These are phyloP conservation scores for Patagioenas fasciata DNA, from an alignment of 2,113 vertebrate species.

Conservation along the genomic window DNA sequence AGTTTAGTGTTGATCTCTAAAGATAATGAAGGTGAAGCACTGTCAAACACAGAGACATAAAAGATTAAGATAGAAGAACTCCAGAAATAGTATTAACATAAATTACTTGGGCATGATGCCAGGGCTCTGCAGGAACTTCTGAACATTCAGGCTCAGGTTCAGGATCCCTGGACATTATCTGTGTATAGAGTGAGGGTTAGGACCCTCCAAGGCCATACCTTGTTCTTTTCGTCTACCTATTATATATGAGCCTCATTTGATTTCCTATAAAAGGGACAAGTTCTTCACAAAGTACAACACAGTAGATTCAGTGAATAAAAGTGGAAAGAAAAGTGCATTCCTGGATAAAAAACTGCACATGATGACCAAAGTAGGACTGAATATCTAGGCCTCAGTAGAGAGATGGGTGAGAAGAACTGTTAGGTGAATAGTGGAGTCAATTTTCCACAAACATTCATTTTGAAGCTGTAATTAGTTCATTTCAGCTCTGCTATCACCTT, in stretches of 20 bases:
- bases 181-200: neutral
- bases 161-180: neutral
- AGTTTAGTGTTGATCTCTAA: slow-evolving; percentile 28
- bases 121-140: neutral
- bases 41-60: slow-evolving; percentile 34
- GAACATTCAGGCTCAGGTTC: neutral
- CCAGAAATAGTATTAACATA: neutral
- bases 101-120: neutral
- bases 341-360: neutral
- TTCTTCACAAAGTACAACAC: neutral
- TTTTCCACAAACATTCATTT: neutral
- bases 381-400: neutral
- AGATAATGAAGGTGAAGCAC: slow-evolving; percentile 28
- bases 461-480: neutral
- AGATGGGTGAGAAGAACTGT: neutral
- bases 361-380: neutral
- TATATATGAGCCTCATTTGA: neutral
- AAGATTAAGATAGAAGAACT: slow-evolving; percentile 1
- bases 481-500: neutral
- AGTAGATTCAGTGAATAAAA: neutral
- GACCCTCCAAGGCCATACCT: neutral
- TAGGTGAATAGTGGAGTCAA: neutral
- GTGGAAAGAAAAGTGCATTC: neutral
- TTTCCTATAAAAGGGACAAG: neutral
- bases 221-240: neutral